Conservation (phyloP, 2,797 vertebrate species). For the Darevskia nairensis region DNA sequence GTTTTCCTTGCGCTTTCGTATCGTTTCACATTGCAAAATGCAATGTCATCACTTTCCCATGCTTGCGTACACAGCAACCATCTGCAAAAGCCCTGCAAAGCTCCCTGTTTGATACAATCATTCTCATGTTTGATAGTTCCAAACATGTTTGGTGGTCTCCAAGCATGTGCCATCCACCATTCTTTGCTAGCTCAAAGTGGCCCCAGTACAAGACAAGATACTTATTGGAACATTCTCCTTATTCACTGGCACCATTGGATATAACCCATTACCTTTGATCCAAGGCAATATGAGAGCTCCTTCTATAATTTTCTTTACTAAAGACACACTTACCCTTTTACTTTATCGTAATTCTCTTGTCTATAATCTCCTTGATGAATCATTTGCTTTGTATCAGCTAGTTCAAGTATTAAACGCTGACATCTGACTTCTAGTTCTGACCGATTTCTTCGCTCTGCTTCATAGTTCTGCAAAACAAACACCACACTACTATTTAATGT, state of each 20-base stretch:
- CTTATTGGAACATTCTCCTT: background rate
- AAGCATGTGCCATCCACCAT: background rate
- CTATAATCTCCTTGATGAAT: slow-evolving; percentile 93
- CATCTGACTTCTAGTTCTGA: slow-evolving; percentile 90
- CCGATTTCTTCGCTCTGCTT: slow-evolving; percentile 87
- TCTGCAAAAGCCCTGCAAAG: background rate
- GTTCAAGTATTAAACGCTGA: slow-evolving; percentile 90
- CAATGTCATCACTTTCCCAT: background rate
- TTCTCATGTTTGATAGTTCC: background rate
- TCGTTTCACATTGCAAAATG: background rate
- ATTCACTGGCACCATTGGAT: background rate
- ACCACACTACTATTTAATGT: background rate
- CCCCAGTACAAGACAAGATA: background rate
- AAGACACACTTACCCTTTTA: slow-evolving; percentile 83
- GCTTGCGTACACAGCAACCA: background rate
- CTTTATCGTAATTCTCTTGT: slow-evolving; percentile 90
- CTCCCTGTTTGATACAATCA: background rate
- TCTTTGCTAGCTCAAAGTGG: background rate
- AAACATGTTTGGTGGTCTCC: background rate
- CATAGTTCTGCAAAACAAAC: slow-evolving; percentile 84
- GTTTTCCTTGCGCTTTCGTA: no score
- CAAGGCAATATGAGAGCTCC: background rate
- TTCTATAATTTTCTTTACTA: background rate
- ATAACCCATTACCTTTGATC: background rate
- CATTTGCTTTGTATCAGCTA: slow-evolving; percentile 93